Evolutionary conservation across 2,888 invertebrate genomes (phyloP), one percentile per base, ranked within the genome.

Genomic region (Conistra vaccinii): DNA sequence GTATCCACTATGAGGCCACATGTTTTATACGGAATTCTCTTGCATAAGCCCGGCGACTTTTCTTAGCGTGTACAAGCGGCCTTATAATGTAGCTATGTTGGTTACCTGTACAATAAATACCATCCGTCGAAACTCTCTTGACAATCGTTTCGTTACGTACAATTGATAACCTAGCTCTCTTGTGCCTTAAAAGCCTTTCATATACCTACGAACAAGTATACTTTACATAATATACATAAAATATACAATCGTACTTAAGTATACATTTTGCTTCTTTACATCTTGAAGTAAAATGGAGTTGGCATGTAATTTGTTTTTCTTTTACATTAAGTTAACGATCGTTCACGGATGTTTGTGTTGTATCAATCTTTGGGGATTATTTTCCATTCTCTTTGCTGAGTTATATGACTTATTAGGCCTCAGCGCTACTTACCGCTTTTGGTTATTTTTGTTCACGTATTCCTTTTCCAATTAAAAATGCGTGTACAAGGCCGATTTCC

Each of bases 381-480:
- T 57, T 42, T 58, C 53, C 67, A 70, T 76, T 82, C 72, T 58
- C n/a, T 81, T 66, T 69, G 12, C 29, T 53, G 57, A 53, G 57
- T 60, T 51, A 53, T 53, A 20, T 53, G 57, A 53, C 51, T 60
- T 51, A 53, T 53, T 14, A 32, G 45, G 2, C 17, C 1, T 67
- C 42, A 32, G 39, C 48, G 32, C 26, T 39, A 23, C 23, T 48
- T 20, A 20, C 20, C 7, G 7, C 48, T 48, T 48, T 20, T 48
- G 7, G 0, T 48, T 48, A 48, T 20, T 48, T 48, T 48, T 20
- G 48, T 20, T 48, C 48, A 48, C 0, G 48, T 48, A 48, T 48
- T 48, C 20, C 7, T 20, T 48, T 48, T 48, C 7, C 20, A 48
- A 48, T 48, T 48, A 45, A 17, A 45, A 45, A 45, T 5, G 17